These are phyloP conservation scores for Drosophila nr. medialis DNA, from an alignment of 2,888 invertebrate species.

Conservation along the genomic window DNA sequence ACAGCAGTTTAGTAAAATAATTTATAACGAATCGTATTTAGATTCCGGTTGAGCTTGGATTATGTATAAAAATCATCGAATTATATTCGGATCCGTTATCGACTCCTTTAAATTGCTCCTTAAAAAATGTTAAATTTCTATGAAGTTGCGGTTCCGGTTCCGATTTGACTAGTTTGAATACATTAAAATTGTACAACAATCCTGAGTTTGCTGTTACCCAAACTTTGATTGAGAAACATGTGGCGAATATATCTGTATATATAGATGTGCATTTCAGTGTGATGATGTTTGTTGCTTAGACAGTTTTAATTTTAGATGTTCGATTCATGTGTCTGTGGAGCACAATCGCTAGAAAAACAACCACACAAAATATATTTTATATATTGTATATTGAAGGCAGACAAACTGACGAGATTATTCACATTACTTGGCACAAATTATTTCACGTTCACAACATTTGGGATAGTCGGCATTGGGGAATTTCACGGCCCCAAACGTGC, in stretches of 20 bases:
- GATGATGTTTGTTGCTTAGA: not conserved
- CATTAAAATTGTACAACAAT: not conserved
- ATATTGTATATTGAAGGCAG: not conserved
- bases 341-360: constrained; percentile 20
- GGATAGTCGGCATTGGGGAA: constrained; percentile 58
- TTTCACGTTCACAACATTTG: constrained; percentile 47
- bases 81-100: not conserved
- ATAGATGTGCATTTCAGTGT: not conserved
- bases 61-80: not conserved
- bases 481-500: constrained; percentile 37
- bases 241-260: not conserved
- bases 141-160: not conserved
- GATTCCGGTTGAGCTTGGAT: no score
- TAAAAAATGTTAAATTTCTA: not conserved
- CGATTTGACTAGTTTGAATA: not conserved
- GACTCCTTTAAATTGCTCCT: not conserved
- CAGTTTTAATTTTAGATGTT: constrained; percentile 28
- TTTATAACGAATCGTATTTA: not conserved
- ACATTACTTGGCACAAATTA: constrained; percentile 16
- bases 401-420: not conserved
- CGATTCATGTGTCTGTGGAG: constrained; percentile 1
- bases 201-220: not conserved
- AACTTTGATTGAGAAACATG: not conserved
- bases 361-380: constrained; percentile 9
- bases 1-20: not conserved